Evolutionary conservation across 2,797 vertebrate species (phyloP).

Genomic region (Silurus aristotelis): DNA sequence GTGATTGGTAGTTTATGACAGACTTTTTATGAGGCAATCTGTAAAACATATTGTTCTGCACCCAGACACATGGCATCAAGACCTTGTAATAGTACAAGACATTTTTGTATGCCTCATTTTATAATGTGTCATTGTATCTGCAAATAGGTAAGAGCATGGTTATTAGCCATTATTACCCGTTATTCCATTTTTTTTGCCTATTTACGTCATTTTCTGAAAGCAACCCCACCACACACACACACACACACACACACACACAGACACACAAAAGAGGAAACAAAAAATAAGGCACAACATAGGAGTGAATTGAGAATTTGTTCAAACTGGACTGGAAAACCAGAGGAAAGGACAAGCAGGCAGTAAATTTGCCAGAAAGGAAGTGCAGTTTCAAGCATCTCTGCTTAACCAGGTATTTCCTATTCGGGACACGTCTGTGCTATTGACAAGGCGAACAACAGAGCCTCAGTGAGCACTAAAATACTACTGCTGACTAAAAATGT

Average conservation of each 20-base stretch:
- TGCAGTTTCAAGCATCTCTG: constrained; percentile 54
- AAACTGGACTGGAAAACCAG: constrained; percentile 40
- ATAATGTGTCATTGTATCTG: background rate
- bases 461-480: constrained; percentile 59
- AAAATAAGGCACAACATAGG: background rate
- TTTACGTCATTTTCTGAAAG: background rate
- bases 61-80: background rate
- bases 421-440: constrained; percentile 57
- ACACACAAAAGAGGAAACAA: background rate
- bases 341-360: constrained; percentile 43
- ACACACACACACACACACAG: background rate
- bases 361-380: constrained; percentile 50
- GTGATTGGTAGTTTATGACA: background rate
- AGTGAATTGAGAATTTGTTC: constrained; percentile 37
- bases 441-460: constrained; percentile 61
- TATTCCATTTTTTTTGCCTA: too few species aligned
- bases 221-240: too few species aligned
- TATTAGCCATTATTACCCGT: background rate
- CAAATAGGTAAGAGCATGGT: background rate
- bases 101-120: background rate
- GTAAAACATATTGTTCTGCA: background rate
- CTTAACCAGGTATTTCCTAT: constrained; percentile 60
- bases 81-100: background rate
- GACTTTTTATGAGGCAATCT: background rate
- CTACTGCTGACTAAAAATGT: constrained; percentile 65